Evolutionary conservation across 2,113 vertebrate genomes (phyloP), one percentile per base, ranked within the genome.

Genomic region (Dromiciops gliroides): DNA sequence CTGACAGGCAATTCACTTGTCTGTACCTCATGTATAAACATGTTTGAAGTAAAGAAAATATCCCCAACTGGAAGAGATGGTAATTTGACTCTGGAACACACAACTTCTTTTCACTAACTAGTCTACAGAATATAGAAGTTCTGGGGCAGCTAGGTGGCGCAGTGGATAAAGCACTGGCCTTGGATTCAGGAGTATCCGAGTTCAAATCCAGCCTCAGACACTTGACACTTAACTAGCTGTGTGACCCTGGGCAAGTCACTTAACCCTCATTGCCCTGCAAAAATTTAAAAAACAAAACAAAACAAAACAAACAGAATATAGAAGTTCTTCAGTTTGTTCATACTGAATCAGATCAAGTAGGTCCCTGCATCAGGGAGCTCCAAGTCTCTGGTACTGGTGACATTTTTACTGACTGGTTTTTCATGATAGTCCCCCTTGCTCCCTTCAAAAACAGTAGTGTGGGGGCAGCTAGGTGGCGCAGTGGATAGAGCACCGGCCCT

Each of bases 321-420:
- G 8, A 83, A 12, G 19, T 37, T 44, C 89, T 92, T 47, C 51
- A 12, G 48, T 91, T 88, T 89, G 90, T 53, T n/a, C 37, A 75
- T 16, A 44, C 16, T 75, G 14, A 44, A 2, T 44, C 67, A 44
- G 37, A 83, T 44, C 16, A 44, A 67, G 7, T 44, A 83, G n/a
- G 19, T 44, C 67, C 67, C 53, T 49, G 8, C 23, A 8, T 92
- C 83, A 93, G 22, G 83, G 7, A 50, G 0, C 92, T 24, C 93
- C 52, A 95, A 50, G 52, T 88, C 95, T 94, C 89, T 93, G 44
- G 88, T 67, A 93, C 44, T 26, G 91, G 88, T n/a, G 50, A 91
- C 89, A 92, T 90, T 93, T 83, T n/a, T 92, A 93, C 52, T 56
- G 94, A 92, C 50, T 95, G 26, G 52, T 60, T 96, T 96, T 96